Evolutionary conservation across 2,888 invertebrate species (phyloP).

Genomic region (Netelia virgata): DNA sequence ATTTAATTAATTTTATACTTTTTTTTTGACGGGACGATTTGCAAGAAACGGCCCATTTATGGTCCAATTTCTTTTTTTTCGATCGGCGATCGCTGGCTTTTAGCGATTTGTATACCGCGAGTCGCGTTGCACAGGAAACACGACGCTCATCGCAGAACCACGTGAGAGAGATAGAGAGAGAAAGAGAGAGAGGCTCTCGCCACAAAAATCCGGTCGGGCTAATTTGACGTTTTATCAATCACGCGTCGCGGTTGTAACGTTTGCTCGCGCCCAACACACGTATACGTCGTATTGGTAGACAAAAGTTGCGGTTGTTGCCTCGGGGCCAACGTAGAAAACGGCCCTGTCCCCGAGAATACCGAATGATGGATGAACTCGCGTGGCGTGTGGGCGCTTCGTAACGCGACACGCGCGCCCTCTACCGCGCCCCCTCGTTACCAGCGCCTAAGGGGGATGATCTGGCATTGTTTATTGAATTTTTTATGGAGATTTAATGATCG

Average conservation of each 20-base stretch:
- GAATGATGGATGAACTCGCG: constrained; percentile 69
- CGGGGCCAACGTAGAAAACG: constrained; percentile 59
- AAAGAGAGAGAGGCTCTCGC: constrained; percentile 22
- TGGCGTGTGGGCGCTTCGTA: constrained; percentile 76
- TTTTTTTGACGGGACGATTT: not conserved
- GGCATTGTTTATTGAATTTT: constrained; percentile 80
- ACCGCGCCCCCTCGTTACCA: constrained; percentile 57
- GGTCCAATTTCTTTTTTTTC: not conserved
- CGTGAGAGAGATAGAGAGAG: too few relatives aligned
- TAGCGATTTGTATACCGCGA: too few relatives aligned
- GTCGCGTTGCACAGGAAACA: not conserved
- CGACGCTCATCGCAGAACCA: not conserved
- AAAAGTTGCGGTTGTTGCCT: constrained; percentile 64
- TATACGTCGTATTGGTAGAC: constrained; percentile 11
- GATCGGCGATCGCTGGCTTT: too few relatives aligned
- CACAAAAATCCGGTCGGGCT: constrained; percentile 76
- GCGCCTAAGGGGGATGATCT: constrained; percentile 69
- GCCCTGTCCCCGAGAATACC: constrained; percentile 58
- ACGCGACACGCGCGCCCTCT: constrained; percentile 74
- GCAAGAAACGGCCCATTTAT: not conserved
- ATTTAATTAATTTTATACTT: too few relatives aligned
- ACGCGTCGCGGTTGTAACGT: constrained; percentile 73
- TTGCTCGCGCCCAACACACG: constrained; percentile 6
- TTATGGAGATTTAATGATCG: constrained; percentile 78
- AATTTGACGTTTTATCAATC: constrained; percentile 84